Base-by-base conservation (phyloP, 2,888 invertebrate genomes). In the Agonopterix alstromeriana region DNA sequence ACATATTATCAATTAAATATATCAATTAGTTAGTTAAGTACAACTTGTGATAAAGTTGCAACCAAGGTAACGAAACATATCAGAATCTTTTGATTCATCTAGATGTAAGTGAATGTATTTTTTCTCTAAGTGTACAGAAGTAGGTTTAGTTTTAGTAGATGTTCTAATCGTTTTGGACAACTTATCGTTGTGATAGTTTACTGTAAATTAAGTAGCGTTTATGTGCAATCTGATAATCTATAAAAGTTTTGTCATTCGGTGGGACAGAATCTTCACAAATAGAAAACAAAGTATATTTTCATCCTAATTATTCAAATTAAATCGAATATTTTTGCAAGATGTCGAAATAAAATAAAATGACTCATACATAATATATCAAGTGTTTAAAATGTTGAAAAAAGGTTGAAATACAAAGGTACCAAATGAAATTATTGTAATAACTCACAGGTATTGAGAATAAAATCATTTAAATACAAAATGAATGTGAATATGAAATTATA, bases 61-160 rank as follows among this genome's bases (percentile, higher is more conserved):
- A 92, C 92, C 92, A 91, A 92, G 91, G 91, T 92, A 92, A 92
- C 90, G 89, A 91, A 88, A 92, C 92, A 92, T 92, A 92, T 92
- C 92, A 92, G 92, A 90, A 90, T 91, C 91, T 87, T 79, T 86
- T 91, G 91, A 89, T 91, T 91, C 92, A 91, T 70, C 74, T 91
- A 90, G 87, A 35, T 8, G n/a, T 83, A 82, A 78, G 72, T 48
- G 55, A 63, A 46, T 55, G 53, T 59, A 53, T 48, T 57, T 63
- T 65, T 65, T 65, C 56, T 72, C 53, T 69, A 71, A 67, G 61
- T 79, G 76, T 83, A 78, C 64, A 77, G 65, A 53, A 38, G 10
- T 38, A 38, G 38, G 40, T 27, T 27, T 7, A 27, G 27, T 10
- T 38, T 38, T n/a, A 38, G 40, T n/a, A 40, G 40, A 40, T 9